phyloP scores from a whole-genome alignment of 2,797 vertebrate species.

The Siniperca undulata region DNA sequence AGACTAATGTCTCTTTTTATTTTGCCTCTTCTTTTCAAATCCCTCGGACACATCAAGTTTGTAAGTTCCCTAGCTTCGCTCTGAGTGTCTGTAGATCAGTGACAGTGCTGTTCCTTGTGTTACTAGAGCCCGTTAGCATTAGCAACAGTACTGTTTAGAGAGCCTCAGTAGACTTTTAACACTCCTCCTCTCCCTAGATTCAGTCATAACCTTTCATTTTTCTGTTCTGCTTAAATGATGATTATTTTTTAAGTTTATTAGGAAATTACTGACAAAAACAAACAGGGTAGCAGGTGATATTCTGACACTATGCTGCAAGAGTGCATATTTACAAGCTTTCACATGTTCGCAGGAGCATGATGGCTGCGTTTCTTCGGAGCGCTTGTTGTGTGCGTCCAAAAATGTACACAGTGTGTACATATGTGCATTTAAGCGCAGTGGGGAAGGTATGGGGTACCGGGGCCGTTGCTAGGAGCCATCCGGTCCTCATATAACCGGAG shows the following conservation, averaged over 20 bases:
- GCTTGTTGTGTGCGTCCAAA: no score
- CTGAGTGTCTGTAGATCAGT: neutral
- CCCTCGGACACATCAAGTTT: slow-evolving; percentile 64
- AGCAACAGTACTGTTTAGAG: neutral
- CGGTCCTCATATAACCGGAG: no score
- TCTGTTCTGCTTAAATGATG: neutral
- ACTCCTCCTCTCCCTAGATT: neutral
- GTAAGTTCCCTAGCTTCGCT: slow-evolving; percentile 63
- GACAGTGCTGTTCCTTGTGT: neutral
- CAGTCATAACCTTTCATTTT: neutral
- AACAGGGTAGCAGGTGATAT: neutral
- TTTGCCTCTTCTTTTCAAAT: neutral
- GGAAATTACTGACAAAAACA: neutral
- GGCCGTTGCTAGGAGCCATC: no score
- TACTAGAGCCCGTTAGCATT: slow-evolving; percentile 8
- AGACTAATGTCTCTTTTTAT: neutral
- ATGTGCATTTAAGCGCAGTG: neutral
- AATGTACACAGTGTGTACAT: no score
- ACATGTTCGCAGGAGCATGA: neutral
- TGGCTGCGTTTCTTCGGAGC: no score
- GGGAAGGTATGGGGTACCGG: no score
- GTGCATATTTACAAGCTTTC: no score
- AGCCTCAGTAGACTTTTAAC: neutral
- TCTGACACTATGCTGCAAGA: neutral
- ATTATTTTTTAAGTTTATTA: neutral